phyloP scores from a whole-genome alignment of 2,888 invertebrate species.

The Noctua fimbriata region DNA sequence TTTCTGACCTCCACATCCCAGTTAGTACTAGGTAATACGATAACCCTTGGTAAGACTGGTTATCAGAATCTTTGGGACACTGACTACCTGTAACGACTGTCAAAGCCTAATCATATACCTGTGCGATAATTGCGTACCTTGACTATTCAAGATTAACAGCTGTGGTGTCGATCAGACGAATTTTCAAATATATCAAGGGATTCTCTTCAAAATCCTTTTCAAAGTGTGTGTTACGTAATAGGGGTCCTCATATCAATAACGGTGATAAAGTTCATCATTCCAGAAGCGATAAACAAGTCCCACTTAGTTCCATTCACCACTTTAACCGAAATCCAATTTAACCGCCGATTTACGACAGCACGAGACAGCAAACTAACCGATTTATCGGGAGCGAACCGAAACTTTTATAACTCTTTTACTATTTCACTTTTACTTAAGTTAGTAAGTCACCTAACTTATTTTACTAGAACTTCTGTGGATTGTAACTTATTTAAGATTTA shows the following conservation, averaged over 20 bases:
- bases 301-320: conserved; percentile 34
- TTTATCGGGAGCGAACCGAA: conserved; percentile 64
- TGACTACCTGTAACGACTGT: too few relatives aligned
- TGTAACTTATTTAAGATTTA: background rate
- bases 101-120: too few relatives aligned
- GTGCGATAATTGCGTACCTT: too few relatives aligned
- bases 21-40: too few relatives aligned
- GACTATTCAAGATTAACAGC: too few relatives aligned
- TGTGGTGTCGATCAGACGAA: too few relatives aligned
- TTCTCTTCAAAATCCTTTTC: background rate
- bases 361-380: conserved; percentile 57
- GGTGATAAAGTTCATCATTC: conserved; percentile 8
- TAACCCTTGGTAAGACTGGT: too few relatives aligned
- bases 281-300: conserved; percentile 29
- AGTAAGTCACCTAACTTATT: conserved; percentile 51
- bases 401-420: conserved; percentile 65
- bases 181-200: too few relatives aligned
- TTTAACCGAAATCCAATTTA: conserved; percentile 49
- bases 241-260: background rate
- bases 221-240: background rate
- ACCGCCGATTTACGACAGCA: conserved; percentile 41
- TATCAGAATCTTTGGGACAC: too few relatives aligned
- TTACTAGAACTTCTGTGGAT: conserved; percentile 13
- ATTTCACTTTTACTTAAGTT: conserved; percentile 49
- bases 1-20: too few relatives aligned